Conservation (phyloP, 2,797 vertebrate species). For the Megaceryle alcyon region DNA sequence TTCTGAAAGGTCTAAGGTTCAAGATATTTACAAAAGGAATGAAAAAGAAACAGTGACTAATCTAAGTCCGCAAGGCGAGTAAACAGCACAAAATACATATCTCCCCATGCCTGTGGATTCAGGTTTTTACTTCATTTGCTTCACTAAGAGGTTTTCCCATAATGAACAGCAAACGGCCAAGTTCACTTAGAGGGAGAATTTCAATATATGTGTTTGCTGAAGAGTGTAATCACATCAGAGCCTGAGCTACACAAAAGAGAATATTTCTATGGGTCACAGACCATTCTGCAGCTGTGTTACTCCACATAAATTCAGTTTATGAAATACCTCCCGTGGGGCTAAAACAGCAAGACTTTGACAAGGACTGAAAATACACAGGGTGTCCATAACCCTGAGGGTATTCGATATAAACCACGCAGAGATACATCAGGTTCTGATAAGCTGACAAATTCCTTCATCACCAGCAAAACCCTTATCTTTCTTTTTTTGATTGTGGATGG, state of each 20-base stretch:
- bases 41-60: not conserved
- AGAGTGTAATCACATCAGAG: conserved; percentile 59
- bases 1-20: not conserved
- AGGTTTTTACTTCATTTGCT: conserved; percentile 3
- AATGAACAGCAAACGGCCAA: conserved; percentile 14
- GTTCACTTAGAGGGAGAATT: not conserved
- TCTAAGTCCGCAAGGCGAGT: not conserved
- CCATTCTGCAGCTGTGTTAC: not conserved
- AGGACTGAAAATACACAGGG: not conserved
- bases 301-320: not conserved
- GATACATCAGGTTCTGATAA: not conserved
- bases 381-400: not conserved
- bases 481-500: not conserved
- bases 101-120: not conserved
- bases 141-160: not conserved
- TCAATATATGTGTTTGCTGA: conserved; percentile 39
- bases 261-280: conserved; percentile 29
- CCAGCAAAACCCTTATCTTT: not conserved
- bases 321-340: not conserved
- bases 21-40: not conserved
- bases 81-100: not conserved
- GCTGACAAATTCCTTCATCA: not conserved
- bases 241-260: not conserved
- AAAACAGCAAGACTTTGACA: not conserved
- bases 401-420: not conserved